Evolutionary conservation across 2,888 invertebrate genomes (phyloP).

Genomic region (Yponomeuta cagnagella): DNA sequence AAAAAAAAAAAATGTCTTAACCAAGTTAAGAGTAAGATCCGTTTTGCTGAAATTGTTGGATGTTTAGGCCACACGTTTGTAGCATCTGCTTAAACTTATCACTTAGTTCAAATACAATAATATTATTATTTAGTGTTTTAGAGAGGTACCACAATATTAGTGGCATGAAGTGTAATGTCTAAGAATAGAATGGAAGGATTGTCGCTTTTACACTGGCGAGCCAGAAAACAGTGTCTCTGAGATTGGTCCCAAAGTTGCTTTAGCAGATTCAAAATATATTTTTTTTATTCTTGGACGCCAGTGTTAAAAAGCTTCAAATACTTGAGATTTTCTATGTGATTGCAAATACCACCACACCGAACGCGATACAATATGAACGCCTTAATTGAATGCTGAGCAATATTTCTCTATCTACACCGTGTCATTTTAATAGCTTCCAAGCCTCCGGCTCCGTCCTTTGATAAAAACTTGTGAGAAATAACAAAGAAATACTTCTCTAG

Average conservation of each 20-base stretch:
- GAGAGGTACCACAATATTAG: neutral
- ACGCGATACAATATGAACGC: neutral
- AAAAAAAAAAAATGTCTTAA: neutral
- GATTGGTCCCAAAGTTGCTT: neutral
- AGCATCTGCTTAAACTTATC: neutral
- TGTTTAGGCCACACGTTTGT: neutral
- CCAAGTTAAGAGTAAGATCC: neutral
- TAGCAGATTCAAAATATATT: neutral
- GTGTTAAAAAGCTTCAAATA: neutral
- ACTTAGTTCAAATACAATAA: slow-evolving; percentile 6
- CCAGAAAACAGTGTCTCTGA: neutral
- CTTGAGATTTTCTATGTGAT: slow-evolving; percentile 5
- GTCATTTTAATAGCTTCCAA: neutral
- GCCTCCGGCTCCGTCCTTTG: too few species aligned
- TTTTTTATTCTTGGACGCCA: neutral
- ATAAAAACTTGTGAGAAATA: too few species aligned
- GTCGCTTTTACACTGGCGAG: neutral
- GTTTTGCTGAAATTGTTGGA: neutral
- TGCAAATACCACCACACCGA: neutral
- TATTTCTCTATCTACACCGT: neutral
- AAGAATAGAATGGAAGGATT: neutral
- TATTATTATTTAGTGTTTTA: slow-evolving; percentile 9
- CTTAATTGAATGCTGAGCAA: slow-evolving; percentile 10
- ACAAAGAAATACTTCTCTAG: too few species aligned
- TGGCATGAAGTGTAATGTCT: neutral